Evolutionary conservation across 2,797 vertebrate species (phyloP), one percentile per base, ranked within the genome.

Genomic region (Antrozous pallidus): DNA sequence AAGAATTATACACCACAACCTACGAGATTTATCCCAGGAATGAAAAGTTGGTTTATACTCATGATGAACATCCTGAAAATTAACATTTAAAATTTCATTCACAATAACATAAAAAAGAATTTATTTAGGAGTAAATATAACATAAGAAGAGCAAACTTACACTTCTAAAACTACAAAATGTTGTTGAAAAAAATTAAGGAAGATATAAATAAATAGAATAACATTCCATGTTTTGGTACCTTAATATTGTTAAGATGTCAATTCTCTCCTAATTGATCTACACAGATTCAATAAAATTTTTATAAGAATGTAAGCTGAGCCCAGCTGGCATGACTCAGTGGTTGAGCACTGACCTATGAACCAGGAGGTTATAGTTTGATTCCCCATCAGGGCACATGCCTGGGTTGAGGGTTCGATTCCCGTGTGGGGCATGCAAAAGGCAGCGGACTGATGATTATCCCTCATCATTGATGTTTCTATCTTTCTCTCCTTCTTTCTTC

Each of bases 81-180:
- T 33, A 91, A 24, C 51, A 14, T 12, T 26, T 40, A 92, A 69
- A 93, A 65, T 70, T 91, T n/a, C 38, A 88, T 67, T 77, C 63
- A 74, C 33, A 83, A 69, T 83, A 89, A 24, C 22, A 93, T 47
- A 71, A 70, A 83, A 82, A 93, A 58, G 33, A 90, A 94, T 51
- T 63, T 54, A 63, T 2, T 51, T 71, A 71, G 38, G 40, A 94
- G n/a, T 65, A 88, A 78, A 63, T 49, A 45, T 40, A 65, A 54
- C 10, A 65, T 74, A 95, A 73, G 45, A 58, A 84, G 40, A 80
- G 18, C 36, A 73, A 83, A 54, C 11, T 51, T 49, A 65, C 14
- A 73, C 31, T 86, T 40, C 36, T 79, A 73, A 85, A 84, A 63
- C 17, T 65, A 77, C 8, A 92, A 89, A 84, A 92, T 56, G 28